Conservation (phyloP, 2,888 invertebrate species). For the Calameuta idolon region DNA sequence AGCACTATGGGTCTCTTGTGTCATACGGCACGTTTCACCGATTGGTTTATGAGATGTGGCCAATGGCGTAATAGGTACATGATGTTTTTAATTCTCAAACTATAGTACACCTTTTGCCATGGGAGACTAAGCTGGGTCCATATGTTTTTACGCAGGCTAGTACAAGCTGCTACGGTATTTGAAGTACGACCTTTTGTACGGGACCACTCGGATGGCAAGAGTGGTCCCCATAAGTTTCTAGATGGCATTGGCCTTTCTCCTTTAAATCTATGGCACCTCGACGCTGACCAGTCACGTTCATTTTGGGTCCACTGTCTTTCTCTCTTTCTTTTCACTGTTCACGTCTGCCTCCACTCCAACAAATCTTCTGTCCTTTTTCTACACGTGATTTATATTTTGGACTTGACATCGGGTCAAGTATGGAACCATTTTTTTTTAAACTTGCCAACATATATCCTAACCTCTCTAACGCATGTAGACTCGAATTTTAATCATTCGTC, state of each 20-base stretch:
- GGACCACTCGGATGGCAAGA: slow-evolving; percentile 1
- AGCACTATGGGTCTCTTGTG: not conserved
- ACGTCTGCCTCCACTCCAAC: not conserved
- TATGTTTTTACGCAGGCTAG: not conserved
- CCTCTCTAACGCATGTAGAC: not conserved
- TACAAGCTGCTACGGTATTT: slow-evolving; percentile 4
- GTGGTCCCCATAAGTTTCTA: not conserved
- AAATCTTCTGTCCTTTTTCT: not conserved
- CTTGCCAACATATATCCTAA: not conserved
- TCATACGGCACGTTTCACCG: not conserved
- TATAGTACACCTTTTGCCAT: not conserved
- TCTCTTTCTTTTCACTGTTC: not conserved
- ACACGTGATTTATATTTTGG: not conserved
- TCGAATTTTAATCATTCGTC: not conserved
- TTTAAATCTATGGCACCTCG: not conserved
- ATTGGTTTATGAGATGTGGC: not conserved
- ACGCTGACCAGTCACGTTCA: not conserved
- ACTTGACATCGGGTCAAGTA: not conserved
- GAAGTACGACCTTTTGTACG: slow-evolving; percentile 6
- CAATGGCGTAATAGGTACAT: not conserved
- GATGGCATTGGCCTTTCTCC: slow-evolving; percentile 1
- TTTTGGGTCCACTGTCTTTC: not conserved
- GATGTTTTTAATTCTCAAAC: not conserved
- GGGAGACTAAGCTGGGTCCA: not conserved
- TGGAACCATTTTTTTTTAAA: not conserved